These are phyloP conservation scores for Morpho helenor DNA, from an alignment of 2,888 invertebrate species.

Conservation along the genomic window DNA sequence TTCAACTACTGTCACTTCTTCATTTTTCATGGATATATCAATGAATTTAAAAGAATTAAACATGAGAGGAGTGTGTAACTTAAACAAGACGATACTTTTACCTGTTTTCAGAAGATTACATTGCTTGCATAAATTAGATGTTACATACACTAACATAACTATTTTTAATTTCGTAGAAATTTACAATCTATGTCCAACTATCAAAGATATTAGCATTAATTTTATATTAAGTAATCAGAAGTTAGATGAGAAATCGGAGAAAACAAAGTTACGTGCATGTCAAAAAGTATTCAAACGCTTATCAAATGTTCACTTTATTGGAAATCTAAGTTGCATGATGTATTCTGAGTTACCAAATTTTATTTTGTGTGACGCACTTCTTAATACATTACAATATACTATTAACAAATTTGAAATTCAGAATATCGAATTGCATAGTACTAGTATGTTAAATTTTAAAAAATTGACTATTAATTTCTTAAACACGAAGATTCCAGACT, in stretches of 20 bases:
- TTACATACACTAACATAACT: conserved; percentile 53
- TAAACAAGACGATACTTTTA: conserved; percentile 43
- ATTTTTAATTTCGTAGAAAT: conserved; percentile 50
- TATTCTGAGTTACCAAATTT: conserved; percentile 37
- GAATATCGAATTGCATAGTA: neutral
- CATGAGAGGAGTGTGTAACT: conserved; percentile 47
- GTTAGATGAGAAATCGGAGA: conserved; percentile 10
- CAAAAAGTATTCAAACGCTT: conserved; percentile 50
- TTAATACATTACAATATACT: conserved; percentile 45
- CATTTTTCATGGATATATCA: conserved; percentile 49
- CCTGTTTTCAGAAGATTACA: conserved; percentile 45
- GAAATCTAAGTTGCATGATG: conserved; percentile 42
- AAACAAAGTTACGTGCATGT: conserved; percentile 32
- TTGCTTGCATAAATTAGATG: conserved; percentile 46
- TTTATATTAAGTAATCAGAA: conserved; percentile 39
- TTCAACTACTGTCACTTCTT: conserved; percentile 40
- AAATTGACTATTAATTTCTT: conserved; percentile 21
- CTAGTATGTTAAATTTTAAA: conserved; percentile 13
- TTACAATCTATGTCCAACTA: conserved; percentile 45
- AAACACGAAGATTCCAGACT: conserved; percentile 10
- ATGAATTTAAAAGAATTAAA: conserved; percentile 44
- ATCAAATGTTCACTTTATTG: conserved; percentile 54
- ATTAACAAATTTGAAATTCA: conserved; percentile 28
- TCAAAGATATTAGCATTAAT: conserved; percentile 51
- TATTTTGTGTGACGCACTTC: conserved; percentile 40